These are phyloP conservation scores for Drymodes brunneopygia DNA, from an alignment of 2,113 vertebrate species.

Conservation along the genomic window DNA sequence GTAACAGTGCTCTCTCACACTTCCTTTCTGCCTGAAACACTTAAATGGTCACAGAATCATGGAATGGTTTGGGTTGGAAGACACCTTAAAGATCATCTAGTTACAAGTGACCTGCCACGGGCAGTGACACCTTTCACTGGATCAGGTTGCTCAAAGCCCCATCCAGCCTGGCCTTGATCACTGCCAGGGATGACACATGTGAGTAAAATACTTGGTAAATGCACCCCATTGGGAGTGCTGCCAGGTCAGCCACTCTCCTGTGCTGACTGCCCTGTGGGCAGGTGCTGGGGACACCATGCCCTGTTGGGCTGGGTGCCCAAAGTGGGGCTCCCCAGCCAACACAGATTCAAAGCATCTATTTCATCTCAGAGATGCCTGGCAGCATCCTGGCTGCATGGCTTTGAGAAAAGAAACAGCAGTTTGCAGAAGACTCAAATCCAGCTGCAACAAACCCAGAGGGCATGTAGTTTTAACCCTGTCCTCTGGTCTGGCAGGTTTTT, in stretches of 20 bases:
- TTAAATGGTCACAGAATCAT: background rate
- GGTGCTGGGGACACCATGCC: too few species aligned
- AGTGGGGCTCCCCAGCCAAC: background rate
- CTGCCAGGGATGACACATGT: background rate
- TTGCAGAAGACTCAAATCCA: background rate
- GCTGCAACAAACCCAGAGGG: background rate
- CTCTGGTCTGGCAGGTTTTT: background rate
- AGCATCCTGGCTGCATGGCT: background rate
- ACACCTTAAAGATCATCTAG: background rate
- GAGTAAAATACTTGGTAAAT: background rate
- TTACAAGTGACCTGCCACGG: background rate
- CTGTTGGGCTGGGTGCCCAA: background rate
- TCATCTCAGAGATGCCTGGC: rapidly evolving
- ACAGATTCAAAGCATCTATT: rapidly evolving
- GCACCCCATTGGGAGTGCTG: background rate
- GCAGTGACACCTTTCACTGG: background rate
- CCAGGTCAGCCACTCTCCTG: background rate
- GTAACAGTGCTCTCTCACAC: background rate
- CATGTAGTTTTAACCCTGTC: background rate
- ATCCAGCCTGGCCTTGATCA: background rate
- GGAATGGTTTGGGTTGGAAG: background rate
- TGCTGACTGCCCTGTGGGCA: background rate
- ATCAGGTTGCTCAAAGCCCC: background rate
- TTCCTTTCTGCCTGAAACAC: background rate
- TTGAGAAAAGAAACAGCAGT: background rate